Conservation (phyloP, 2,113 vertebrate genomes). For the Dasyprocta punctata region DNA sequence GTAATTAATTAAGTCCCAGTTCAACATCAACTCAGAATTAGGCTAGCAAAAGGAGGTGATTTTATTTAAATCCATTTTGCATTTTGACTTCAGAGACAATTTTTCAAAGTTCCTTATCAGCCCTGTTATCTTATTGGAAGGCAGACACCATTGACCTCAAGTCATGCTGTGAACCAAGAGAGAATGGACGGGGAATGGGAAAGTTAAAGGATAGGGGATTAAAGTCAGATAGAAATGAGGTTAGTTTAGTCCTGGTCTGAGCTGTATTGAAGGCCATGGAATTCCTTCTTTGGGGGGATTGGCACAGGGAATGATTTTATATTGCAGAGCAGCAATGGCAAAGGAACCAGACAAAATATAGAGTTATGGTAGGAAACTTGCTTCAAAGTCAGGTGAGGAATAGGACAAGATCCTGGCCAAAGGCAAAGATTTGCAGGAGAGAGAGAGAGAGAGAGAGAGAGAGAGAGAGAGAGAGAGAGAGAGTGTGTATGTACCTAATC, state of each 20-base stretch:
- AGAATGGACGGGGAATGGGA: background rate
- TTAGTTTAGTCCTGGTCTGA: background rate
- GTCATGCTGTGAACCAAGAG: background rate
- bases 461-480: too few relatives aligned
- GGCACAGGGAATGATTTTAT: conserved; percentile 32
- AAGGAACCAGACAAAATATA: conserved; percentile 28
- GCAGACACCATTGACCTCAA: background rate
- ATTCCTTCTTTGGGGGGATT: background rate
- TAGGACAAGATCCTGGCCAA: background rate
- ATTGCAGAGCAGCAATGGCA: background rate
- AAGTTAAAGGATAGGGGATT: conserved; percentile 1
- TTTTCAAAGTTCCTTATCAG: background rate
- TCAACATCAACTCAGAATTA: background rate
- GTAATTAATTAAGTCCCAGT: background rate
- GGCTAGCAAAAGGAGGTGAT: background rate
- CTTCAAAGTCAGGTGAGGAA: background rate
- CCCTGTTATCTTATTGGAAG: background rate
- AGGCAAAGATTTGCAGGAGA: background rate
- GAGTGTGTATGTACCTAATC: background rate
- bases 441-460: too few relatives aligned
- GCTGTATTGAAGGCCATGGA: background rate
- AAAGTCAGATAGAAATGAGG: background rate
- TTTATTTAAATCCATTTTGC: background rate
- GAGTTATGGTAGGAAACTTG: background rate
- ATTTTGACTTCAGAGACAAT: conserved; percentile 18